Evolutionary conservation across 1,140 invertebrate species (phyloP), one percentile per base, ranked within the genome.

Genomic region (Drosophila repleta): DNA sequence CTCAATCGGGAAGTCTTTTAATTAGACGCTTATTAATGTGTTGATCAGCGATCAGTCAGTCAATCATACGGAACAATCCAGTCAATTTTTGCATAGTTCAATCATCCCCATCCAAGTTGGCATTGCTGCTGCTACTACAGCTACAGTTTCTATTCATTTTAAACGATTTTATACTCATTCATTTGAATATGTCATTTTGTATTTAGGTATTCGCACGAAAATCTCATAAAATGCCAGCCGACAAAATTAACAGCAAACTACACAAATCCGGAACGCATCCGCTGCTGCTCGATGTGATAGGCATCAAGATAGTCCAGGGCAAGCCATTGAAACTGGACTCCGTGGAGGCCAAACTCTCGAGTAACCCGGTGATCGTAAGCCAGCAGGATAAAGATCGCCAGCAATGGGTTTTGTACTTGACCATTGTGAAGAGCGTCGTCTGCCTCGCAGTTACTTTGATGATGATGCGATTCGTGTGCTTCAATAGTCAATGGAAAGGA

Each of bases 201-300:
- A 52, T 11, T 29, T 52, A 43, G 57, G 13, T n/a, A 64, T 3
- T 29, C 5, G 0, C 7, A 7, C 15, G 39, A 43, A 43, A 43
- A 13, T 41, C 15, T 61, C 21, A 4, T 26, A 51, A 64, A 69
- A 69, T 69, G 60, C 6, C 49, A 37, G 29, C 29, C 8, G 18
- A 41, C 21, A 48, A 69, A 69, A 69, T 64, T 64, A 7, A 17
- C 21, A 55, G 57, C 65, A 52, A 53, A 35, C 11, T 3, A 17
- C 20, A 10, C 3, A 29, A 17, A 26, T n/a, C 20, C 1, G 26
- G 29, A 26, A 21, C 4, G 4, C 10, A 10, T 20, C 6, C 35
- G 4, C 7, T 0, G 8, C 3, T 10, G 20, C 13, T 39, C 3
- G 15, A 35, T 0, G 10, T 20, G 6, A 6, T 6, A 4, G 8